Evolutionary conservation across 2,888 invertebrate species (phyloP).

Genomic region (Ligdia adustata): DNA sequence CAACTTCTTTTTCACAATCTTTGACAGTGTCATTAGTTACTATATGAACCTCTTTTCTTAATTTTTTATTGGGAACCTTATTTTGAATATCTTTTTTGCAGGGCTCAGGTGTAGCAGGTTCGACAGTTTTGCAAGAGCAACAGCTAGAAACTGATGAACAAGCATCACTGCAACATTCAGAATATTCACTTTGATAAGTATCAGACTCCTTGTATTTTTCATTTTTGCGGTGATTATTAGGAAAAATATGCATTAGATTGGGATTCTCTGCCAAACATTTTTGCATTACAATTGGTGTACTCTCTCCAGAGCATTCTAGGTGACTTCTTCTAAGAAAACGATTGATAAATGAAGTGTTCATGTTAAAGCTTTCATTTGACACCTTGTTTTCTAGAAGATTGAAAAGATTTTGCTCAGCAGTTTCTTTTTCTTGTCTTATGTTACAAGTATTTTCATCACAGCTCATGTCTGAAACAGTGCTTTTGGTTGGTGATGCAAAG

Average conservation of each 20-base stretch:
- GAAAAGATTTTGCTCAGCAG: conserved; percentile 89
- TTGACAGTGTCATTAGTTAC: conserved; percentile 47
- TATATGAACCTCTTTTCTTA: conserved; percentile 47
- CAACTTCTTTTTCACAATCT: conserved; percentile 54
- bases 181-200: conserved; percentile 60
- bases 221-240: conserved; percentile 47
- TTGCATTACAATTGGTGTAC: conserved; percentile 71
- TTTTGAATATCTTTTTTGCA: conserved; percentile 34
- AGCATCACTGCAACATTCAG: conserved; percentile 63
- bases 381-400: conserved; percentile 91
- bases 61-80: conserved; percentile 34
- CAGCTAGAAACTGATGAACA: conserved; percentile 66
- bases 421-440: conserved; percentile 68
- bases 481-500: conserved; percentile 71
- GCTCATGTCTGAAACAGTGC: conserved; percentile 62
- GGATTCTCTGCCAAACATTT: conserved; percentile 68
- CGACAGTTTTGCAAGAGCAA: conserved; percentile 70
- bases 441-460: conserved; percentile 59
- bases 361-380: conserved; percentile 87
- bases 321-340: conserved; percentile 73
- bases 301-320: conserved; percentile 69
- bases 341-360: conserved; percentile 86
- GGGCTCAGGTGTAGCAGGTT: conserved; percentile 40
- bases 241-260: conserved; percentile 60
- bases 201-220: conserved; percentile 57